Evolutionary conservation across 2,888 invertebrate genomes (phyloP).

Genomic region (Chaetogeoica ovagalla): DNA sequence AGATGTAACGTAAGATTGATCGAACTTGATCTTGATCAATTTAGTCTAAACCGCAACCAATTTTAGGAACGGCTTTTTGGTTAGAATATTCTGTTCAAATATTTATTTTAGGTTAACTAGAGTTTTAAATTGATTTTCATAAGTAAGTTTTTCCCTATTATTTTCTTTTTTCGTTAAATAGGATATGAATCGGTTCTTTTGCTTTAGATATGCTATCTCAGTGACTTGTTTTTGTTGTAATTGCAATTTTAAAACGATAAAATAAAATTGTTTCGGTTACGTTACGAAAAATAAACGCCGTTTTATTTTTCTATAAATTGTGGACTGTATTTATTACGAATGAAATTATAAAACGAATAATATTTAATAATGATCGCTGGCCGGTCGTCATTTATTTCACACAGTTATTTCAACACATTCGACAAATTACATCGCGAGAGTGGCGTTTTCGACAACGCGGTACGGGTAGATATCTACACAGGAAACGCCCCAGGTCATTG

Average conservation of each 20-base stretch:
- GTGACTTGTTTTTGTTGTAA: conserved; percentile 60
- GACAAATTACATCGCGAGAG: too few species aligned
- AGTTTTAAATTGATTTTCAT: conserved; percentile 48
- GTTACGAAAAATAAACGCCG: too few species aligned
- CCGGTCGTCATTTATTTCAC: too few species aligned
- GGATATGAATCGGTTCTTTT: conserved; percentile 62
- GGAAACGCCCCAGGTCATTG: too few species aligned
- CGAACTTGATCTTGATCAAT: conserved; percentile 62
- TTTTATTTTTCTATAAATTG: too few species aligned
- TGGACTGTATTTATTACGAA: too few species aligned
- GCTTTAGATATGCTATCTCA: conserved; percentile 62
- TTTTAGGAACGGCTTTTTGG: conserved; percentile 67
- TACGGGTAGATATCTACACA: too few species aligned
- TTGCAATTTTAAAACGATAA: conserved; percentile 59
- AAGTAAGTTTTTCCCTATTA: conserved; percentile 63
- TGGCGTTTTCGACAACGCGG: too few species aligned
- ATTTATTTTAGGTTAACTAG: conserved; percentile 61
- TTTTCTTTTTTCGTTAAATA: conserved; percentile 67
- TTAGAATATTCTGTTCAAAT: conserved; percentile 62
- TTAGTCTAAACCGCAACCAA: conserved; percentile 70
- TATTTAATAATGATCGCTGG: too few species aligned
- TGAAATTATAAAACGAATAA: too few species aligned
- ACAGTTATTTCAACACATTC: too few species aligned
- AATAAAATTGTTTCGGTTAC: too few species aligned
- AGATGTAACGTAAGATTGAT: conserved; percentile 1